phyloP scores from a whole-genome alignment of 2,113 vertebrate genomes.

The Rhinolophus sinicus region DNA sequence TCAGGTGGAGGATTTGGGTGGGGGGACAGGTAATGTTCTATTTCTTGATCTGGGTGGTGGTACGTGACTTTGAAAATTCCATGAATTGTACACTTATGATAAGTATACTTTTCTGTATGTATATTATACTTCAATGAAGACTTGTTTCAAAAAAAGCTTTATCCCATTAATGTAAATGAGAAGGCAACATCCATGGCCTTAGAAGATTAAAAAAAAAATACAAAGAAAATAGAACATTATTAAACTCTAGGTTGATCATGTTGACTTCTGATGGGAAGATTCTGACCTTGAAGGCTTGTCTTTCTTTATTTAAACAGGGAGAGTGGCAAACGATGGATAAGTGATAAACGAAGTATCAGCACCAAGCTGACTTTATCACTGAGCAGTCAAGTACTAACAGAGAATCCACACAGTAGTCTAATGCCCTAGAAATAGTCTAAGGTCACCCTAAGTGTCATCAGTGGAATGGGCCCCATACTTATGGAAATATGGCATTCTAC shows the following conservation, averaged over 20 bases:
- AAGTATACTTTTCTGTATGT: background rate
- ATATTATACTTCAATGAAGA: background rate
- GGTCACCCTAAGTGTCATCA: background rate
- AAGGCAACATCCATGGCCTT: background rate
- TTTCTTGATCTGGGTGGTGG: background rate
- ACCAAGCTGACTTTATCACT: background rate
- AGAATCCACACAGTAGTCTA: background rate
- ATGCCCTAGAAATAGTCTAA: background rate
- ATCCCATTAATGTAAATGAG: background rate
- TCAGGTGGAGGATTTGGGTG: background rate
- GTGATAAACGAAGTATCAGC: background rate
- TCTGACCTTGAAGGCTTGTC: background rate
- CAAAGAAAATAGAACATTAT: conserved; percentile 40
- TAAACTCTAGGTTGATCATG: background rate
- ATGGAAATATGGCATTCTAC: background rate
- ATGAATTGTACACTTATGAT: background rate
- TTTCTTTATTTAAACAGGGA: background rate
- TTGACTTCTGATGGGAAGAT: background rate
- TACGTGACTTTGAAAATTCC: background rate
- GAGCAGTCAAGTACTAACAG: background rate
- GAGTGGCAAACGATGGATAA: background rate
- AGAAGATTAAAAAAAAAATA: background rate
- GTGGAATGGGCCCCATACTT: background rate
- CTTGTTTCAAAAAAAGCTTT: background rate
- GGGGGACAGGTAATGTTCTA: background rate